Evolutionary conservation across 2,888 invertebrate genomes (phyloP).

Genomic region (Ophioninae sp.): DNA sequence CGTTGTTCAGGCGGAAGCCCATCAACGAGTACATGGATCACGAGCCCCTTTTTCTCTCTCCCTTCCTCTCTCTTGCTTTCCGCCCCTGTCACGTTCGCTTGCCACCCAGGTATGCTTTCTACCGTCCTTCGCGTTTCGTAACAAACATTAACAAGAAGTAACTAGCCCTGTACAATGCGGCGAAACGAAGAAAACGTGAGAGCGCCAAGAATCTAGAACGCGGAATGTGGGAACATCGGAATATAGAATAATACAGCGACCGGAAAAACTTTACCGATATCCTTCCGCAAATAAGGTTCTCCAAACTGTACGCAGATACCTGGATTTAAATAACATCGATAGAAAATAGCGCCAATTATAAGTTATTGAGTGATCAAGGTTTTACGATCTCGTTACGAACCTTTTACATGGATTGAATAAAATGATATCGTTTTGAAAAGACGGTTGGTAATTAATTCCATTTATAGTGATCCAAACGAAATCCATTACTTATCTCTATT

Average conservation of each 20-base stretch:
- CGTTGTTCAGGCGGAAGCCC: constrained; percentile 38
- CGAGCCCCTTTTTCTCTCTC: constrained; percentile 1
- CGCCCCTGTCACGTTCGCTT: constrained; percentile 4
- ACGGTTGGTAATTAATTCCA: too few relatives aligned
- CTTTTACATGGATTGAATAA: too few relatives aligned
- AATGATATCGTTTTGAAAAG: too few relatives aligned
- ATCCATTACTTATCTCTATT: too few relatives aligned
- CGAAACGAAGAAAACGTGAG: constrained; percentile 41
- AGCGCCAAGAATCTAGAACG: constrained; percentile 20
- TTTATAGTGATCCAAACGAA: too few relatives aligned
- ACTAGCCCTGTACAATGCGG: constrained; percentile 52
- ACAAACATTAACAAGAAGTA: constrained; percentile 64
- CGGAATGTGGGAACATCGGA: constrained; percentile 24
- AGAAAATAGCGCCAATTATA: too few relatives aligned
- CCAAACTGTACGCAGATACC: too few relatives aligned
- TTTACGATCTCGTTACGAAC: too few relatives aligned
- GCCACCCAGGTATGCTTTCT: constrained; percentile 39
- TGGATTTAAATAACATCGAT: too few relatives aligned
- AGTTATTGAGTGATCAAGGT: too few relatives aligned
- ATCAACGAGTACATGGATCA: constrained; percentile 44
- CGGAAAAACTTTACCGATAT: constrained; percentile 49
- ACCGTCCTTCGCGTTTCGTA: constrained; percentile 59
- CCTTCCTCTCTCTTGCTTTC: too few relatives aligned
- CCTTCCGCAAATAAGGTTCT: constrained; percentile 49
- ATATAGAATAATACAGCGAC: constrained; percentile 46